Conservation (phyloP, 2,113 vertebrate species). For the Paradisaea rubra region DNA sequence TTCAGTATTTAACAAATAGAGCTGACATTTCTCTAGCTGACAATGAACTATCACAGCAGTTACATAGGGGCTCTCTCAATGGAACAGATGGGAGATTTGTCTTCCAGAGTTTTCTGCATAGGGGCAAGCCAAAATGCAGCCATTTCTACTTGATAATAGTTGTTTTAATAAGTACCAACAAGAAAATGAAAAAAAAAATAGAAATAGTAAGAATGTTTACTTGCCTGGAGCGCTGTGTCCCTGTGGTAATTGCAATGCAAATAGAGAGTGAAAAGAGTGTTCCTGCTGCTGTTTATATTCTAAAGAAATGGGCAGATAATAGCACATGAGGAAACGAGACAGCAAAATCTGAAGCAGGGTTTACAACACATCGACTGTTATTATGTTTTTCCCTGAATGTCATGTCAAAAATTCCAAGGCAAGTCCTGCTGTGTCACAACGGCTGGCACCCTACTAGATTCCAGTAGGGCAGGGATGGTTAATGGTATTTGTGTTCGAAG, state of each 20-base stretch:
- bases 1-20: background rate
- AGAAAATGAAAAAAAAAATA: background rate
- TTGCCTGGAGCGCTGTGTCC: background rate
- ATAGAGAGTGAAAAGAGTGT: background rate
- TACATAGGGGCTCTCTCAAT: background rate
- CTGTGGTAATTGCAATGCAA: background rate
- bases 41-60: background rate
- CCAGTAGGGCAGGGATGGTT: background rate
- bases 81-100: background rate
- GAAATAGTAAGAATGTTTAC: background rate
- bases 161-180: background rate
- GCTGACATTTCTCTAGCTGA: background rate
- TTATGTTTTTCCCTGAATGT: background rate
- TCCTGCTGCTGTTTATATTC: background rate
- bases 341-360: background rate
- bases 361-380: background rate
- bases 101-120: background rate
- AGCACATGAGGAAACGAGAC: background rate
- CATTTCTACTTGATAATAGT: background rate
- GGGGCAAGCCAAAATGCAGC: background rate
- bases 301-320: background rate
- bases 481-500: background rate
- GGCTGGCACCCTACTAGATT: background rate
- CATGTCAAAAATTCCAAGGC: background rate
- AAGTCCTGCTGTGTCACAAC: background rate